A percentile compares a stretch with the other conserved stretches of the same genome.
Evolutionary conservation across 2,797 vertebrate genomes (phyloP).

Genomic region (Pampus argenteus): DNA sequence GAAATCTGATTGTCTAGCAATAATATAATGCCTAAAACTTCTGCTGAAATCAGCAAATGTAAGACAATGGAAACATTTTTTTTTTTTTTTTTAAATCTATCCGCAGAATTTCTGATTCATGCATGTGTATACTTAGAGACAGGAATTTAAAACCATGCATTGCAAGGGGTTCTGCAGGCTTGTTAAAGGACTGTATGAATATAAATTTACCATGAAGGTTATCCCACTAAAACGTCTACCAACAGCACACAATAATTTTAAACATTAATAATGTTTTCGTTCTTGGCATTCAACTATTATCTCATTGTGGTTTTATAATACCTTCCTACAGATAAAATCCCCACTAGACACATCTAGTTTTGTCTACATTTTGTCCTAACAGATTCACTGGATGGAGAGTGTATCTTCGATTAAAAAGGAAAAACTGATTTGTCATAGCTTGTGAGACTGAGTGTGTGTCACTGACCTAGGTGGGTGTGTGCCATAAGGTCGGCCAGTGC

Average conservation of each 20-base stretch:
- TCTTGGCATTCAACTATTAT: background rate
- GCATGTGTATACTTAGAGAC: background rate
- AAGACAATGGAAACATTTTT: slow-evolving; percentile 8
- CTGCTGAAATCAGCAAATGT: slow-evolving; percentile 28
- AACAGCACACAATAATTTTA: background rate
- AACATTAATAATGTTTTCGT: background rate
- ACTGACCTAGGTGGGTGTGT: slow-evolving; percentile 95
- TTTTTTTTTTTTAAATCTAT: too few relatives aligned
- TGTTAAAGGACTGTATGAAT: slow-evolving; percentile 3
- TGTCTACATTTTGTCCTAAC: background rate
- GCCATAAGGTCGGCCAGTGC: slow-evolving; percentile 92
- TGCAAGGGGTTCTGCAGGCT: background rate
- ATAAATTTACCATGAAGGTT: slow-evolving; percentile 9
- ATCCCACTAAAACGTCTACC: background rate
- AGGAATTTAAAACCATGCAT: background rate
- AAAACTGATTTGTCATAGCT: slow-evolving; percentile 1
- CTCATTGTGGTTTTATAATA: background rate
- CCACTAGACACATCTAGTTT: background rate
- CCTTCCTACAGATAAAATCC: slow-evolving; percentile 1
- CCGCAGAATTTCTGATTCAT: background rate
- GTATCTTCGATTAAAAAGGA: slow-evolving; percentile 8
- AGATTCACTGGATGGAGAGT: background rate
- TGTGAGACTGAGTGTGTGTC: slow-evolving; percentile 44
- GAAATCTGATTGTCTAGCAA: slow-evolving; percentile 7
- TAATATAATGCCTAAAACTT: slow-evolving; percentile 2